Evolutionary conservation across 2,797 vertebrate species (phyloP), one percentile per base, ranked within the genome.

Genomic region (Catostomus latipinnis): DNA sequence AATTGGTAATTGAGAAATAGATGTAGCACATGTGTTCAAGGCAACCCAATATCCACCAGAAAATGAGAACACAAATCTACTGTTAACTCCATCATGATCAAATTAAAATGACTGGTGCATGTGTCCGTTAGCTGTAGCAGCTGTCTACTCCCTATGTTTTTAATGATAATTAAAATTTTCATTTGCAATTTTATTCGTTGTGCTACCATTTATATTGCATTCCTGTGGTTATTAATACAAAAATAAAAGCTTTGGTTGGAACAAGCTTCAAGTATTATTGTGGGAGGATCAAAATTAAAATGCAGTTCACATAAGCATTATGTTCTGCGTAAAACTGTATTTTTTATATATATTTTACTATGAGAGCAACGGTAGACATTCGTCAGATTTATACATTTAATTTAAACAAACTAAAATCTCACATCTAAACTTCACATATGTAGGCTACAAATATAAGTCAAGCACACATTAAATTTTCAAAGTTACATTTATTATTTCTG

Each of bases 401-500:
- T 58, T 22, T n/a, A 2, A 73, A 50, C 16, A 61, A 9, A 54
- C n/a, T 10, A 1, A 63, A 43, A n/a, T 18, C 34, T n/a, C n/a
- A 13, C 22, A 45, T 14, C 3, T 10, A 34, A 77, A 69, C 6
- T 8, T 8, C 2, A 67, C 10, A 11, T 4, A 5, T 45, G 50
- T 56, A 34, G 34, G 34, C 34, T 34, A 34, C 34, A 34, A 34
- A 34, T 34, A 45, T 22, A 14, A 14, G 46, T 53, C 43, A 49
- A 8, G 63, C 43, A 67, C 61, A 60, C 16, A 12, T 9, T 1
- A 52, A 2, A 73, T 34, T 66, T 73, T 78, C 50, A 83, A 82
- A 70, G 62, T 84, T 84, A 78, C 48, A 82, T 90, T 90, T 88
- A 90, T 89, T 88, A 87, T 82, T 77, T 80, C 86, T 81, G 60